Evolutionary conservation across 2,888 invertebrate species (phyloP).

Genomic region (Chironomus riparius): DNA sequence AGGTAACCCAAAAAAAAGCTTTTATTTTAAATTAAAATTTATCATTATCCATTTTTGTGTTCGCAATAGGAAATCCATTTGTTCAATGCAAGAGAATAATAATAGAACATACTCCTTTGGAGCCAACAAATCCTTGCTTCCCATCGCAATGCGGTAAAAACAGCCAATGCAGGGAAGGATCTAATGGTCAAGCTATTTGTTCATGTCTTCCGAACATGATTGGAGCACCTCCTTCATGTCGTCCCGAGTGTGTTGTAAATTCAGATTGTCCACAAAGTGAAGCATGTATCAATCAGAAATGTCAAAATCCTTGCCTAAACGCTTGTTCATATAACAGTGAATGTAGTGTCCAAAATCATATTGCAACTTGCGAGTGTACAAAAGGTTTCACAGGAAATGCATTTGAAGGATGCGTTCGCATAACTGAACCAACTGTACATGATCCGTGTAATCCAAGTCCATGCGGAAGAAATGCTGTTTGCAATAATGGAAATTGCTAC

Average conservation of each 20-base stretch:
- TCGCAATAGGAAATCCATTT: constrained; percentile 55
- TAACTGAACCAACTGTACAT: constrained; percentile 31
- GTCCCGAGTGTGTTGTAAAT: constrained; percentile 70
- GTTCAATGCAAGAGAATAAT: constrained; percentile 46
- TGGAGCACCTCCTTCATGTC: constrained; percentile 66
- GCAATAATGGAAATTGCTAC: constrained; percentile 57
- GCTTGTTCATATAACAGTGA: constrained; percentile 62
- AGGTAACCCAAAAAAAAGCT: constrained; percentile 33
- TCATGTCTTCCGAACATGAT: constrained; percentile 62
- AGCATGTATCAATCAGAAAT: constrained; percentile 69
- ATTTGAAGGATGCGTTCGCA: constrained; percentile 47
- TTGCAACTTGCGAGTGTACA: constrained; percentile 58
- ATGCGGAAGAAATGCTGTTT: constrained; percentile 63
- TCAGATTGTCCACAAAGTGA: constrained; percentile 63
- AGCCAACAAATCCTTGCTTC: constrained; percentile 51
- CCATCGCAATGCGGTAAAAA: constrained; percentile 70
- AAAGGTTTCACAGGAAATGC: constrained; percentile 55
- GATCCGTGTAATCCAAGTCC: constrained; percentile 62
- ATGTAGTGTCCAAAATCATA: constrained; percentile 53
- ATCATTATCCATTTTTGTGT: too few relatives aligned
- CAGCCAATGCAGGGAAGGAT: constrained; percentile 57
- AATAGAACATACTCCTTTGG: constrained; percentile 31
- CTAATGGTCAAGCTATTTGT: constrained; percentile 62
- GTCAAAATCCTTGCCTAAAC: constrained; percentile 65
- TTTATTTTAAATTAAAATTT: constrained; percentile 33